Evolutionary conservation across 2,797 vertebrate species (phyloP), one percentile per base, ranked within the genome.

Genomic region (Lagodon rhomboides): DNA sequence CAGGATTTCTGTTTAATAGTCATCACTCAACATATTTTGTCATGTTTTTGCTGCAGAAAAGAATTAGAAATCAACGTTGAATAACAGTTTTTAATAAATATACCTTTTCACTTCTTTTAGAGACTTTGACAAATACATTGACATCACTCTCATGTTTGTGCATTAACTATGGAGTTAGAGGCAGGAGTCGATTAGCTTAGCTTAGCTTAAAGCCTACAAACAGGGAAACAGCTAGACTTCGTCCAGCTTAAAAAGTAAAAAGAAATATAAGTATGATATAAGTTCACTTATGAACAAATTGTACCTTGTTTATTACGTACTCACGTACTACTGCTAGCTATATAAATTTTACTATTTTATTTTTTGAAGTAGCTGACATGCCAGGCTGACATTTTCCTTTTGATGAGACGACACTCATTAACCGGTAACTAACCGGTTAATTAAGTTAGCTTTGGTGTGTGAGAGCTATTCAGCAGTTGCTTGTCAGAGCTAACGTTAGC

Each of bases 201-300:
- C 34, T 72, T 61, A 63, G 60, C 41, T 64, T 46, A 18, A 12
- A 61, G 17, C 38, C 38, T 16, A 11, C 15, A 68, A 68, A 27
- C 12, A 1, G 7, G 5, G 30, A 12, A 38, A 55, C 22, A 13
- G 51, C 38, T 44, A 20, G 27, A 38, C 38, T 38, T 38, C 11
- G 38, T 38, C 10, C 38, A 38, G 9, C 38, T 38, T 11, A 11
- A 38, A 38, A 38, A 38, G 38, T 38, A 38, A 38, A 9, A 38
- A 9, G 7, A 9, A 38, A 38, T 38, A 2, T 38, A 38, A 38
- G 34, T 38, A 38, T 38, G 34, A 38, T 11, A 11, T 58, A 9
- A 51, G 46, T 18, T 38, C 15, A 70, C 17, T 25, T 13, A 44
- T 44, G 5, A 44, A 13, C 13, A 44, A 13, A 38, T 11, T 38